These are phyloP conservation scores for Drosophila phalerata DNA, from an alignment of 2,888 invertebrate genomes.

Conservation along the genomic window DNA sequence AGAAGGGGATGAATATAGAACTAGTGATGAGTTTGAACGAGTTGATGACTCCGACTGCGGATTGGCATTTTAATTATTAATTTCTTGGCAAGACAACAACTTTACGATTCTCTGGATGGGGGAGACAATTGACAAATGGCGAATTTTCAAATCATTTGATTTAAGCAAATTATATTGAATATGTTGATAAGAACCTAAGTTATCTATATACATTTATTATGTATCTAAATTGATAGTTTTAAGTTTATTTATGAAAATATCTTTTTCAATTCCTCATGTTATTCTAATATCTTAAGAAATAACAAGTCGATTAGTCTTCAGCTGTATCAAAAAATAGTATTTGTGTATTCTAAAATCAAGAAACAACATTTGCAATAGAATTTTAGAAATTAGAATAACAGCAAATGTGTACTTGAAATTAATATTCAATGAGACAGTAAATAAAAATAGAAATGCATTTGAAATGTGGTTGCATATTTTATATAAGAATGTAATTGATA, in stretches of 20 bases:
- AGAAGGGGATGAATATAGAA: slow-evolving; percentile 2
- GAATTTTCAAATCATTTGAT: slow-evolving; percentile 12
- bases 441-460: slow-evolving; percentile 2
- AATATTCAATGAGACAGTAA: slow-evolving; percentile 5
- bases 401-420: not conserved
- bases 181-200: not conserved
- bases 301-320: not conserved
- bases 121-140: slow-evolving; percentile 53
- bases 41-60: slow-evolving; percentile 59
- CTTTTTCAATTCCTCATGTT: not conserved
- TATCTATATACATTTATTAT: not conserved
- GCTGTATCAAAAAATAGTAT: no score
- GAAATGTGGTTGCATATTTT: slow-evolving; percentile 11
- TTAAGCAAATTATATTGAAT: not conserved
- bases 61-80: slow-evolving; percentile 79
- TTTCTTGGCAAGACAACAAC: slow-evolving; percentile 33
- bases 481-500: slow-evolving; percentile 44
- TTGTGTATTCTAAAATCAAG: not conserved
- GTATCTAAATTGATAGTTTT: not conserved
- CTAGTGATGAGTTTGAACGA: slow-evolving; percentile 57
- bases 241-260: not conserved
- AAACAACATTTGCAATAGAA: not conserved
- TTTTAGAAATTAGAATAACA: not conserved
- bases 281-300: not conserved
- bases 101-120: slow-evolving; percentile 14